These are phyloP conservation scores for Zeus faber DNA, from an alignment of 2,113 vertebrate species.

Conservation along the genomic window DNA sequence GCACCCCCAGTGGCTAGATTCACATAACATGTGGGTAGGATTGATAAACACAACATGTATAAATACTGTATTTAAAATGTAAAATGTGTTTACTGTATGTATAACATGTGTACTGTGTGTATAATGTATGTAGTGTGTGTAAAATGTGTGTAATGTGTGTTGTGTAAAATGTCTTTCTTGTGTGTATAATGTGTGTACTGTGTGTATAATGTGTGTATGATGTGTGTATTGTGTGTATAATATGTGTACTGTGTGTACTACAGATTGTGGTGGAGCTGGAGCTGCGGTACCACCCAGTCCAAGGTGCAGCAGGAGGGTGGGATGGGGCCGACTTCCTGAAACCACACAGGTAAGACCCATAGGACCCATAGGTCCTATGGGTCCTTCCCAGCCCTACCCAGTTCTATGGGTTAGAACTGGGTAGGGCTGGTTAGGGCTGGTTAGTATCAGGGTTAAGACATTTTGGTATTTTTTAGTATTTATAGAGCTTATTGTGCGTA, in stretches of 20 bases:
- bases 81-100: background rate
- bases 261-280: conserved; percentile 91
- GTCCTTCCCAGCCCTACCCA: too few relatives aligned
- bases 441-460: too few relatives aligned
- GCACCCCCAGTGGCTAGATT: too few relatives aligned
- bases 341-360: conserved; percentile 57
- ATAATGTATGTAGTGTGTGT: background rate
- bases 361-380: background rate
- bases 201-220: background rate
- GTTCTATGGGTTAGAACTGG: too few relatives aligned
- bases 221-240: background rate
- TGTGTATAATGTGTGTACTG: too few relatives aligned
- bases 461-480: too few relatives aligned
- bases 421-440: too few relatives aligned
- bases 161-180: background rate
- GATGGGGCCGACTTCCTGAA: conserved; percentile 79
- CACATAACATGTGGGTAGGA: too few relatives aligned
- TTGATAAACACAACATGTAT: background rate
- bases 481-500: too few relatives aligned
- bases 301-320: conserved; percentile 83
- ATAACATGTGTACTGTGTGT: background rate
- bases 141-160: background rate
- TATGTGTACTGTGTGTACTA: conserved; percentile 9
- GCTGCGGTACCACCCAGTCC: conserved; percentile 83
- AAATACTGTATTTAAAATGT: background rate